Evolutionary conservation across 2,113 vertebrate species (phyloP), one percentile per base, ranked within the genome.

Genomic region (Paradoxurus hermaphroditus): DNA sequence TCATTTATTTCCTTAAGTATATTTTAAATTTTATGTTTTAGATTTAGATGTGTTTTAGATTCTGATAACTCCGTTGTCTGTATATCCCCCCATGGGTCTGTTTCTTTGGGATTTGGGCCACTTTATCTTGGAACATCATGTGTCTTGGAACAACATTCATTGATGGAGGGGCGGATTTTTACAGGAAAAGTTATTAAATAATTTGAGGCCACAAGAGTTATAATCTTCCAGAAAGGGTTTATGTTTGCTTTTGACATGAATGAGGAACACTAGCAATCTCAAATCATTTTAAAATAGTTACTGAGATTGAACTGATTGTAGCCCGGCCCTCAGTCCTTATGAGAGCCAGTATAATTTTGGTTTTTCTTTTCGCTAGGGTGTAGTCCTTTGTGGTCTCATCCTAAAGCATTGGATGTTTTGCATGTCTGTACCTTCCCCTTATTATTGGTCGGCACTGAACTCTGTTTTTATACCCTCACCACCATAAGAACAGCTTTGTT

Each of bases 1-100:
- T 86, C 59, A 81, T 87, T 59, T 94, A 87, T n/a, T 78, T 68
- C 83, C 36, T 79, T 94, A 87, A 79, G 13, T 81, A 79, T 86
- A 36, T 59, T 78, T 62, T 44, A 31, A 27, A 72, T 29, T 31
- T 87, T 87, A 51, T 53, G 65, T 39, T 75, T 75, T 62, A 44
- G 13, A 75, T 56, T 93, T 78, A 86, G 44, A 27, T 72, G 34
- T 70, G 62, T 81, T 68, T 86, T 78, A 31, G n/a, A 78, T n/a
- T 72, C 34, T 95, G 36, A 46, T 44, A 41, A 92, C 27, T 75
- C 34, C 67, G 49, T 77, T 36, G 18, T 75, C 59, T 84, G 21
- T 51, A 67, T 77, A 56, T 84, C 23, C 18, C 7, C 7, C 31
- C 25, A 23, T 19, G 11, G 27, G 19, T 63, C 44, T 75, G 10